phyloP scores from a whole-genome alignment of 2,113 vertebrate species.

The Aix galericulata region DNA sequence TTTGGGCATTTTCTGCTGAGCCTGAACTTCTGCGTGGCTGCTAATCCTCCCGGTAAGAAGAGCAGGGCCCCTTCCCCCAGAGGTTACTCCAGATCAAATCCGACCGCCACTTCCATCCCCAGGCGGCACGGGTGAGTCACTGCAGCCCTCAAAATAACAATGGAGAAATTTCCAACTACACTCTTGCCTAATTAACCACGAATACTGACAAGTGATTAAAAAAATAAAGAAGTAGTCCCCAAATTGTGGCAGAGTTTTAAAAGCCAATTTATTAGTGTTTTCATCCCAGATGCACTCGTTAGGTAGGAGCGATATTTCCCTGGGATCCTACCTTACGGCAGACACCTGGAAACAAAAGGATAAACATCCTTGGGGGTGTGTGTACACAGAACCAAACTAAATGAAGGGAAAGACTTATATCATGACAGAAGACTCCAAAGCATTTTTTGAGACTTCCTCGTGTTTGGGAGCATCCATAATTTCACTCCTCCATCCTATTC shows the following conservation, averaged over 20 bases:
- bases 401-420: neutral
- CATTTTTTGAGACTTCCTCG: neutral
- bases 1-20: neutral
- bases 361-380: neutral
- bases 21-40: neutral
- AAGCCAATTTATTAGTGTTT: neutral
- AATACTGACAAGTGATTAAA: neutral
- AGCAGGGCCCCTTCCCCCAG: rapidly evolving
- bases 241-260: neutral
- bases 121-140: constrained; percentile 37
- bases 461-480: neutral
- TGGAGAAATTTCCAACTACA: constrained; percentile 49
- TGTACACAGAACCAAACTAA: neutral
- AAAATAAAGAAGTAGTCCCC: neutral
- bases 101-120: neutral
- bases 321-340: neutral
- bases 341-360: neutral
- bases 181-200: constrained; percentile 47
- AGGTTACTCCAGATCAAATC: constrained; percentile 52
- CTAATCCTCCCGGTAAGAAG: neutral
- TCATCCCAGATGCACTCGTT: neutral
- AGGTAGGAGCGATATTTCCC: neutral
- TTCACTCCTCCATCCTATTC: neutral
- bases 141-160: constrained; percentile 48
- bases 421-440: neutral